Conservation (phyloP, 2,113 vertebrate genomes). For the Sinosuthora webbiana region DNA sequence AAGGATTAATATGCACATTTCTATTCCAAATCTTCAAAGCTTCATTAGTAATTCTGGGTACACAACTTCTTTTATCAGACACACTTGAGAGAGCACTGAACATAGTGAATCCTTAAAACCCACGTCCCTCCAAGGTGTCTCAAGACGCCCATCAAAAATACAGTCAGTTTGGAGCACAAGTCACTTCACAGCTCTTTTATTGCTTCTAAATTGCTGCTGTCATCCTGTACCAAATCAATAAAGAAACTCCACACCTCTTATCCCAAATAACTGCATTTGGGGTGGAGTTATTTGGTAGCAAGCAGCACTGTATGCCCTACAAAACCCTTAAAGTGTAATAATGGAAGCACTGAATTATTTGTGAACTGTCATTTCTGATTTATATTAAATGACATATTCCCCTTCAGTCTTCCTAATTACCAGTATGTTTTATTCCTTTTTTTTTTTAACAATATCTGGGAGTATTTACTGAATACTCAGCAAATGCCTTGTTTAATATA, state of each 20-base stretch:
- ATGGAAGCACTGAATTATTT: conserved; percentile 41
- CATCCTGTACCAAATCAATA: background rate
- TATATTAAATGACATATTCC: background rate
- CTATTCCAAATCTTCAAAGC: background rate
- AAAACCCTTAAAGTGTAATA: background rate
- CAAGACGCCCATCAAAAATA: background rate
- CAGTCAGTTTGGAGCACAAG: background rate
- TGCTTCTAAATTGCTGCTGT: background rate
- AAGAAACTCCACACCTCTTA: background rate
- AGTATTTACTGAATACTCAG: background rate
- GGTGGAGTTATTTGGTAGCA: background rate
- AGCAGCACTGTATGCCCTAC: background rate
- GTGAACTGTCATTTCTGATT: conserved; percentile 25
- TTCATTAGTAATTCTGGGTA: background rate
- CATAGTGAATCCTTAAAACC: background rate
- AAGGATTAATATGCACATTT: background rate
- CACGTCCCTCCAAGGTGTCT: background rate
- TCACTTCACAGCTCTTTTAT: background rate
- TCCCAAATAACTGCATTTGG: background rate
- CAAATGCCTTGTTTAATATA: conserved; percentile 23
- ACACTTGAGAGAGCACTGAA: background rate
- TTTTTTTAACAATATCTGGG: background rate
- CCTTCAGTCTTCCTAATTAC: conserved; percentile 28
- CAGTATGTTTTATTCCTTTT: background rate
- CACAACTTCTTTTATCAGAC: background rate